Base-by-base conservation (phyloP, 2,113 vertebrate species). In the Nesoenas mayeri region DNA sequence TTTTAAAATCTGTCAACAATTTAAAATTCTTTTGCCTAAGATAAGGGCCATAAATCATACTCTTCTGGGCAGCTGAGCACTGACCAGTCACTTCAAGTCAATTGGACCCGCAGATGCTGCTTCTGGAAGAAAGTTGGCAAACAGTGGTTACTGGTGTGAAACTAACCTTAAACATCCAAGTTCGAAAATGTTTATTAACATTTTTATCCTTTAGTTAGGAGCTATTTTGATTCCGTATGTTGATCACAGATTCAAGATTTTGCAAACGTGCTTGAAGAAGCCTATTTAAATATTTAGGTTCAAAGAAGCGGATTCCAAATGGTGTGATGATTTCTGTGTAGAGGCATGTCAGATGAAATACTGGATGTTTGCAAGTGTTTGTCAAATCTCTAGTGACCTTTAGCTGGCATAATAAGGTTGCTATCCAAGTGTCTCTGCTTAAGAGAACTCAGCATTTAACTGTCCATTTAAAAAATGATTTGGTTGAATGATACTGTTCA, bases 361-460 rank as follows among this genome's bases (percentile, higher is more conserved):
- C 15, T 29, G 11, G 65, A 28, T 86, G 57, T 73, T 47, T 58
- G 50, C 58, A 84, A 60, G 50, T 48, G 58, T 69, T 88, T 83
- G 54, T 94, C 44, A 87, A 91, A 79, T 89, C 77, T 64, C 61
- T 73, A 3, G 25, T 75, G 70, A 85, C 64, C 67, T 92, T 95
- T 83, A 91, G 61, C 61, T 97, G 72, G 32, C 29, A 4, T 89
- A 92, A 79, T 94, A 79, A 88, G 85, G 88, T 92, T 17, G 17
- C 56, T 88, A 32, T 62, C 65, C 79, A 89, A 86, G 66, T 81
- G 64, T 74, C 57, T 93, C 70, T 89, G 32, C 72, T 80, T 91
- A 95, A 91, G 64, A 84, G 85, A 95, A 92, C 40, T 78, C 85
- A 85, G 78, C 79, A 88, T 96, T 96, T 95, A 96, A 92, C 80